Evolutionary conservation across 1,140 invertebrate genomes (phyloP).

Genomic region (Leptinotarsa lineolata): DNA sequence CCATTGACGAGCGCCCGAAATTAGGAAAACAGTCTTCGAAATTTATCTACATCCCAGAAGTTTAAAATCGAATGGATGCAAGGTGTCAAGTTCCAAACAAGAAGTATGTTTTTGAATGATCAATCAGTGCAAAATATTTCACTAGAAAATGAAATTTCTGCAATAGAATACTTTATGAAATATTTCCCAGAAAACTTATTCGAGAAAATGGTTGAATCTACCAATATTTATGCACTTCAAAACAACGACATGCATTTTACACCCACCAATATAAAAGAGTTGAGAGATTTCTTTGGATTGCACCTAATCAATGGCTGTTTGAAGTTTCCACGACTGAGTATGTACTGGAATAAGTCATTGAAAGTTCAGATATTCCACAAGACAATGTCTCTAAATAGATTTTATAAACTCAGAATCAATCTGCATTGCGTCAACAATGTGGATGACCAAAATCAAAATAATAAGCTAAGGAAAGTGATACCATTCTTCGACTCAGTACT

Average conservation of each 20-base stretch:
- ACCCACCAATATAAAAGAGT: neutral
- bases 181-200: neutral
- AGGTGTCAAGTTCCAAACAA: neutral
- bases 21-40: neutral
- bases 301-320: neutral
- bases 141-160: conserved; percentile 7
- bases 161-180: neutral
- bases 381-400: neutral
- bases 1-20: neutral
- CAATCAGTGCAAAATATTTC: too few relatives aligned
- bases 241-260: neutral
- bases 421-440: neutral
- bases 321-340: conserved; percentile 1
- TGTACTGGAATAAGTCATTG: neutral
- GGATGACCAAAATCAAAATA: neutral
- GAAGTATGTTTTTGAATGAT: neutral
- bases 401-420: neutral
- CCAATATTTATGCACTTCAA: conserved; percentile 1
- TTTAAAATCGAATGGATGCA: neutral
- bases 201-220: neutral
- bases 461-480: neutral
- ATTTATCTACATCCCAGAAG: neutral
- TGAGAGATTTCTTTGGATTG: neutral
- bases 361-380: neutral
- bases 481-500: neutral